Evolutionary conservation across 2,888 invertebrate genomes (phyloP), one percentile per base, ranked within the genome.

Genomic region (Phytoseiulus persimilis): DNA sequence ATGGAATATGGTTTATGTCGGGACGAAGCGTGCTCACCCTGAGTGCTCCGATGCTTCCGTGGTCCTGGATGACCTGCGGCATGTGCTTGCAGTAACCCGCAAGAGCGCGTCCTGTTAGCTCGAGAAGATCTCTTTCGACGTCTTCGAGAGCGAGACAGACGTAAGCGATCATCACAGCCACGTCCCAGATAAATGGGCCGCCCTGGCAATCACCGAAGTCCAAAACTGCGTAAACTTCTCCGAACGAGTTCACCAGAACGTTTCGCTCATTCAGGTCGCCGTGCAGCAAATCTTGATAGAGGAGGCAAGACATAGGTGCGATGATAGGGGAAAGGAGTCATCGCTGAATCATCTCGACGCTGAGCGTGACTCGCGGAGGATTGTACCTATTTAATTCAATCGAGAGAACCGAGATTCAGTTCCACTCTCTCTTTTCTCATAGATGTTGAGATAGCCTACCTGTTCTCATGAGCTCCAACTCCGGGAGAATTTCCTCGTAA

Each of bases 91-190:
- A 33, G 33, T 87, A 87, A n/a, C 87, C 87, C 39, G 87, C 32
- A 31, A 87, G 32, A 28, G 87, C 87, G 5, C 33, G 39, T 33
- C 87, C 87, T 0, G 45, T 33, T 9, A 31, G 31, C 6, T 87
- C 33, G 32, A 87, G 39, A 39, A 87, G 87, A n/a, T 87, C 87
- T 14, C 87, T 33, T 33, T 87, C 0, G 87, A 32, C 45, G 87
- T 87, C 87, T 11, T 33, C 39, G 28, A 87, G 45, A 23, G 45
- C 33, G 11, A 87, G 87, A 33, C 87, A 39, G 14, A 87, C 39
- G 87, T 87, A 87, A 32, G 87, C 87, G 31, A 87, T 33, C 39
- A 87, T 31, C 87, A 87, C 31, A 87, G 87, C 87, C n/a, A 87
- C 39, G 31, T 87, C 87, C 87, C 87, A 87, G 9, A 33, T 45